Evolutionary conservation across 2,797 vertebrate species (phyloP), one percentile per base, ranked within the genome.

Genomic region (Cossypha caffra): DNA sequence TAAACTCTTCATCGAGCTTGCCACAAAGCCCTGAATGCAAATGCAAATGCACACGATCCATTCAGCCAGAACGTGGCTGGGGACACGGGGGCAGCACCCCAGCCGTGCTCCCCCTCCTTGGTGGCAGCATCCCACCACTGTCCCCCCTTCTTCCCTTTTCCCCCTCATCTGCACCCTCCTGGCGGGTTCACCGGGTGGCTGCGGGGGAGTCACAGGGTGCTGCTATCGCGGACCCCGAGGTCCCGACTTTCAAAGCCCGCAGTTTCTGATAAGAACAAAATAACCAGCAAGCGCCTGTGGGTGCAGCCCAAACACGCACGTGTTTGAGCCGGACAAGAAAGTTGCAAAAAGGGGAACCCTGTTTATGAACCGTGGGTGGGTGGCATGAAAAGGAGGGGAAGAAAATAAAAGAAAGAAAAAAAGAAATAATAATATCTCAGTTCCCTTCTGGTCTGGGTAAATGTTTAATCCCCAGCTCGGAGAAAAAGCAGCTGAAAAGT

Each of bases 401-500:
- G 29, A n/a, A 11, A 2, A 1, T 13, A 9, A 3, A 11, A 29
- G 13, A 38, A 14, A 28, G 37, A 26, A 5, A 45, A 54, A 15
- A 19, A 11, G 11, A 43, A 42, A 43, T 13, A 23, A 47, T 47
- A 47, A 13, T 47, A 8, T 19, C 5, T 16, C 40, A 3, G 33
- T 55, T 52, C 18, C 13, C 31, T 23, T 29, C 59, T 59, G 37
- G 20, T 54, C 42, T 52, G 88, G 66, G 94, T 91, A 58, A 95
- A 94, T 94, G 92, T 95, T 95, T 95, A 95, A 95, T 66, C 69
- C 21, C 10, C 76, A 7, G 76, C 63, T 55, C 61, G 25, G 18
- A 69, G 61, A 50, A 90, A 84, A 88, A 73, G 73, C 66, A 63
- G 82, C 76, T 94, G 79, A 68, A 81, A 95, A 96, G 82, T 90